Evolutionary conservation across 2,797 vertebrate genomes (phyloP).

Genomic region (Sarcoramphus papa): DNA sequence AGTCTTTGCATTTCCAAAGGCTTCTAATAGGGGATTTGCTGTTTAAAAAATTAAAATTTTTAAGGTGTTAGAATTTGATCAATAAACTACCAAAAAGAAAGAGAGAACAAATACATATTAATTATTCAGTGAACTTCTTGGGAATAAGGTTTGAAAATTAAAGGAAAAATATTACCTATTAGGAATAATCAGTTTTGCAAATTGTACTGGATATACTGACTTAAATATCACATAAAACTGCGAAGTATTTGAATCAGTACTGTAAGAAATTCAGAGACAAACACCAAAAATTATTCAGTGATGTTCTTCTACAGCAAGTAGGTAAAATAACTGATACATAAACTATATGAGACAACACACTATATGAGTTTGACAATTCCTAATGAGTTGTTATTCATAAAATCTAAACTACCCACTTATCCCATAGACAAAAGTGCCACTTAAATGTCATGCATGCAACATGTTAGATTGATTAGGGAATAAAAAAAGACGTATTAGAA

Average conservation of each 20-base stretch:
- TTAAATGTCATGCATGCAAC: slow-evolving; percentile 32
- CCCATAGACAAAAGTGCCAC: neutral
- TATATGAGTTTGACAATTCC: neutral
- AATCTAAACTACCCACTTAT: neutral
- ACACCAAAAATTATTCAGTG: neutral
- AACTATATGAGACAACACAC: neutral
- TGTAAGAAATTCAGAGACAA: neutral
- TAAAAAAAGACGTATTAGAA: neutral
- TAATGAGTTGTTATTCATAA: neutral
- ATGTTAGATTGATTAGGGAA: neutral
- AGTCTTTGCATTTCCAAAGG: slow-evolving; percentile 98
- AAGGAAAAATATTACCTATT: neutral
- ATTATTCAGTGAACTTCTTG: neutral
- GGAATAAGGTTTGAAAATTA: neutral
- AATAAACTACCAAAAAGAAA: neutral
- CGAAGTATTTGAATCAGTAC: neutral
- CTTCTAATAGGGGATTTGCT: slow-evolving; percentile 97
- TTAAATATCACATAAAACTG: neutral
- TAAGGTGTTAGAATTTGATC: neutral
- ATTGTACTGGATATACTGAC: neutral
- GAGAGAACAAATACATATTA: neutral
- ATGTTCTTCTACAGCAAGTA: neutral
- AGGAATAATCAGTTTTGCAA: neutral
- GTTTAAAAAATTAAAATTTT: neutral
- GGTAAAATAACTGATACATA: neutral